Conservation (phyloP, 2,888 invertebrate genomes). For the Sarcophaga caerulescens region DNA sequence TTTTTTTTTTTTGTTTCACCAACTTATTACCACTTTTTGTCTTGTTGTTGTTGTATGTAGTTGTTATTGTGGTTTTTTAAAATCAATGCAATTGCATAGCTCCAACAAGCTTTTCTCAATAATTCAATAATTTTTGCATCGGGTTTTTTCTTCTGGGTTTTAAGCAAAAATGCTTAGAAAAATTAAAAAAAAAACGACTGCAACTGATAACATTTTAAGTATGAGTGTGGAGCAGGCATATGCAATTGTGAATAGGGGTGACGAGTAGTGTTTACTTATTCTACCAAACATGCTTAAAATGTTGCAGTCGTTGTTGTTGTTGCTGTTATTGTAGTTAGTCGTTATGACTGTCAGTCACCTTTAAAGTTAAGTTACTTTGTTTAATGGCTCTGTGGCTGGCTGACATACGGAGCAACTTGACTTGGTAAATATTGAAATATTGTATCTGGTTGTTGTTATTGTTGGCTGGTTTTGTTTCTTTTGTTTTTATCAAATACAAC, state of each 20-base stretch:
- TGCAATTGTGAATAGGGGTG: too few species aligned
- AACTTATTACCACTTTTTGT: neutral
- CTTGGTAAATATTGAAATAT: slow-evolving; percentile 37
- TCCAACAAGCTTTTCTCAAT: slow-evolving; percentile 36
- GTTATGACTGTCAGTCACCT: neutral
- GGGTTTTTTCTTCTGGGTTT: neutral
- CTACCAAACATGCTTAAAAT: too few species aligned
- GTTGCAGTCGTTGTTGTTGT: too few species aligned
- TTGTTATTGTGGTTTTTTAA: neutral
- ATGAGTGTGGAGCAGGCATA: too few species aligned
- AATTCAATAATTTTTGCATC: slow-evolving; percentile 14
- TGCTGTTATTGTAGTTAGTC: neutral
- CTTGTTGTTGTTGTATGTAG: slow-evolving; percentile 2
- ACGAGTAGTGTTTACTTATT: too few species aligned
- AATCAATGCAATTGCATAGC: slow-evolving; percentile 50
- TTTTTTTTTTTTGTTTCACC: neutral
- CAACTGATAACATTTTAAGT: neutral
- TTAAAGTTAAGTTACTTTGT: neutral
- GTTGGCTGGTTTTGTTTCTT: neutral
- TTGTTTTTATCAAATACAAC: slow-evolving; percentile 31
- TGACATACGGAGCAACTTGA: slow-evolving; percentile 10
- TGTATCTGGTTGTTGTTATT: neutral
- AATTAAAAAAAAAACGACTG: too few species aligned
- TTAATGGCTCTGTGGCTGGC: slow-evolving; percentile 1
- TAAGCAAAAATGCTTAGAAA: too few species aligned